Evolutionary conservation across 2,888 invertebrate species (phyloP).

Genomic region (Cryptus armator): DNA sequence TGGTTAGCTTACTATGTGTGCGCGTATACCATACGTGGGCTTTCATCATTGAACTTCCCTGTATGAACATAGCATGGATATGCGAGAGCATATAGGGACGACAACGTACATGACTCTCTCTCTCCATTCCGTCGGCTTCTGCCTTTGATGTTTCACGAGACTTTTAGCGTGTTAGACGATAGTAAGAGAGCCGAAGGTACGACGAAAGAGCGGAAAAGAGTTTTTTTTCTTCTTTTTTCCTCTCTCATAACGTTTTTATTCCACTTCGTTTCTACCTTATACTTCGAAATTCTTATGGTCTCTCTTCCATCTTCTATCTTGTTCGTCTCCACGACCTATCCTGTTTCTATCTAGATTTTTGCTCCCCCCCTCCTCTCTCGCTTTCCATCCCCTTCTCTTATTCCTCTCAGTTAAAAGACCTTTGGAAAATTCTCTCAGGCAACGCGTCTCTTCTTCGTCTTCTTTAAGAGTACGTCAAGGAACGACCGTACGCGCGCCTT

Average conservation of each 20-base stretch:
- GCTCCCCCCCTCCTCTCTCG: constrained; percentile 15
- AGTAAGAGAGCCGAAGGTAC: constrained; percentile 38
- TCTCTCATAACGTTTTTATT: constrained; percentile 44
- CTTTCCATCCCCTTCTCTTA: constrained; percentile 1
- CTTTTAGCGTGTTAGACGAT: constrained; percentile 62
- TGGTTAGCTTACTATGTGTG: constrained; percentile 11
- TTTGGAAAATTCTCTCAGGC: constrained; percentile 57
- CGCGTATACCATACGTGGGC: background rate
- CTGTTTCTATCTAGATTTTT: constrained; percentile 53
- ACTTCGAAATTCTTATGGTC: constrained; percentile 18
- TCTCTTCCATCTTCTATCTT: constrained; percentile 25
- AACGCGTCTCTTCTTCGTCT: constrained; percentile 42
- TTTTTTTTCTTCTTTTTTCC: constrained; percentile 52
- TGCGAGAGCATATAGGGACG: constrained; percentile 20
- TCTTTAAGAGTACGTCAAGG: constrained; percentile 55
- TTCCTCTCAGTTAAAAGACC: constrained; percentile 57
- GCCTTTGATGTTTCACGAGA: constrained; percentile 68
- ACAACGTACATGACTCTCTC: constrained; percentile 53
- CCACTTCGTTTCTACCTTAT: constrained; percentile 18
- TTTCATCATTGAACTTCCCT: constrained; percentile 32
- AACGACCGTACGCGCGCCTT: constrained; percentile 40
- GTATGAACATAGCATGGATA: constrained; percentile 23
- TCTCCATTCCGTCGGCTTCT: constrained; percentile 46
- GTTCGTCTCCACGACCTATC: constrained; percentile 46
- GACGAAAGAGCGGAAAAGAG: constrained; percentile 14